Conservation (phyloP, 2,888 invertebrate genomes). For the Ceramica pisi region DNA sequence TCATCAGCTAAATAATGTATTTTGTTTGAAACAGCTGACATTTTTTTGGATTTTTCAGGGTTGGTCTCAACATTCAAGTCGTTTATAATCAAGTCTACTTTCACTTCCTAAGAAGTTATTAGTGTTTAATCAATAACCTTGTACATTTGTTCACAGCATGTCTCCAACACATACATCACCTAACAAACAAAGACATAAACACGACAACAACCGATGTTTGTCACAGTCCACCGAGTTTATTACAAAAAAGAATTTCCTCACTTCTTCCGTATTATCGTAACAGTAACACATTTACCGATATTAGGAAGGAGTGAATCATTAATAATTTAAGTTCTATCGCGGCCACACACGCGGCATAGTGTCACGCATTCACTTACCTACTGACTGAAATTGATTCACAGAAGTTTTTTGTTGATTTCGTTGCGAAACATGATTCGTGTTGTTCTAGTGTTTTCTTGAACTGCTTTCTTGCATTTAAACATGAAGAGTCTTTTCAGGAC, state of each 20-base stretch:
- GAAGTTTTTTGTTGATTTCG: neutral
- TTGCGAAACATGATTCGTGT: neutral
- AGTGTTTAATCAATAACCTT: no score
- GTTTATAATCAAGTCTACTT: no score
- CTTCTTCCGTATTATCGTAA: slow-evolving; percentile 66
- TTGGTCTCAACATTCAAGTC: no score
- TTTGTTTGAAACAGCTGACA: no score
- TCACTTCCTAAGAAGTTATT: no score
- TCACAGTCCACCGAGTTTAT: slow-evolving; percentile 18
- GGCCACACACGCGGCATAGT: slow-evolving; percentile 42
- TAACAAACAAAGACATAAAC: slow-evolving; percentile 27
- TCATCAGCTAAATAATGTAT: no score
- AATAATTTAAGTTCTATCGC: slow-evolving; percentile 43
- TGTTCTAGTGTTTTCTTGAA: slow-evolving; percentile 1
- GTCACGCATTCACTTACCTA: slow-evolving; percentile 57
- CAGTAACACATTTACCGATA: slow-evolving; percentile 67
- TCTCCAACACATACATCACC: neutral
- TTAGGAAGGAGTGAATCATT: slow-evolving; percentile 64
- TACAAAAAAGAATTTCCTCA: slow-evolving; percentile 49
- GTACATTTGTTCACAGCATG: neutral
- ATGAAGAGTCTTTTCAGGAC: no score
- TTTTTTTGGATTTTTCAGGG: no score
- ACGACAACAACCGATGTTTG: slow-evolving; percentile 22
- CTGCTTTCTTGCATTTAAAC: no score
- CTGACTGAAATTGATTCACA: slow-evolving; percentile 34